Percentiles rank a stretch among this genome's conserved stretches.
Evolutionary conservation across 2,888 invertebrate species (phyloP).

Genomic region (Pecten maximus): DNA sequence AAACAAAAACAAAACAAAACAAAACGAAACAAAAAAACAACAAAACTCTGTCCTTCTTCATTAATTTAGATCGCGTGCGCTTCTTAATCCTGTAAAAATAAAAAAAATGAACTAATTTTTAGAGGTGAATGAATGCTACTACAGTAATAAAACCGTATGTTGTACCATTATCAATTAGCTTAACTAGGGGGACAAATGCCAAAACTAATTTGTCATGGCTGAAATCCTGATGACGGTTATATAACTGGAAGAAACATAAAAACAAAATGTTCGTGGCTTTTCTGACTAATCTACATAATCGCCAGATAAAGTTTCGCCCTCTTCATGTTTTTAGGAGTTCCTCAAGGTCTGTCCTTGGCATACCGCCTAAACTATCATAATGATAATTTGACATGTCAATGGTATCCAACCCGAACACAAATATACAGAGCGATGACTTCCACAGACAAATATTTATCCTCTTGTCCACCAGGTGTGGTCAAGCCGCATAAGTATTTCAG

Average conservation of each 20-base stretch:
- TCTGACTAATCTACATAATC: not conserved
- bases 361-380: not conserved
- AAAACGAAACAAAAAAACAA: too few relatives aligned
- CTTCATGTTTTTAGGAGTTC: not conserved
- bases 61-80: too few relatives aligned
- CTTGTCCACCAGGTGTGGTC: not conserved
- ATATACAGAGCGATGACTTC: not conserved
- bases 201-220: not conserved
- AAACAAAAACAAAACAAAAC: too few relatives aligned
- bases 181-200: too few relatives aligned
- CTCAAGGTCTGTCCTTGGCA: not conserved
- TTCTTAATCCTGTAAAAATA: too few relatives aligned
- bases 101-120: too few relatives aligned
- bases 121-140: too few relatives aligned
- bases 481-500: not conserved
- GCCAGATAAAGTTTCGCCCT: not conserved
- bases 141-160: too few relatives aligned
- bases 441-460: not conserved
- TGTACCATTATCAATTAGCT: too few relatives aligned
- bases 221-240: not conserved
- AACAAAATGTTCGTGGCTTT: not conserved
- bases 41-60: too few relatives aligned
- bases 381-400: not conserved
- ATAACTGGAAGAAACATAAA: not conserved
- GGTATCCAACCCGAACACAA: not conserved